A percentile compares a stretch with the other conserved stretches of the same genome.
phyloP scores from a whole-genome alignment of 2,888 invertebrate genomes.

The Thumatha senex region DNA sequence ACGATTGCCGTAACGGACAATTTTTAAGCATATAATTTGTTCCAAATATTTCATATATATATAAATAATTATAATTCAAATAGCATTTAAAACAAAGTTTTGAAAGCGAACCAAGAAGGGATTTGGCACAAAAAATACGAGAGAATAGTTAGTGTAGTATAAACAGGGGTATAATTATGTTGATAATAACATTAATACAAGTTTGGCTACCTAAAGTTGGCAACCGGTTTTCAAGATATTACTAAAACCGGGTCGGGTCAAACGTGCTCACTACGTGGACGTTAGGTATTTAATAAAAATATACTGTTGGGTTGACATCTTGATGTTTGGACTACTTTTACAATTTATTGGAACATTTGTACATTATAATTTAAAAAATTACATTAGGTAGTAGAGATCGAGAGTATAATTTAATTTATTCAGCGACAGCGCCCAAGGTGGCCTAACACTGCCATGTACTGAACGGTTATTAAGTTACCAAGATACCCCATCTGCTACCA shows the following conservation, averaged over 20 bases:
- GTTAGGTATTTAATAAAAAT: neutral
- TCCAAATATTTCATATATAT: neutral
- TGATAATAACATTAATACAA: neutral
- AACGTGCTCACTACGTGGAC: neutral
- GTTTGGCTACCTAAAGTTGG: neutral
- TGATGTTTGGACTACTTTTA: no score
- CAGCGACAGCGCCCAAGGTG: no score
- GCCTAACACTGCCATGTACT: no score
- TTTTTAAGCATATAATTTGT: no score
- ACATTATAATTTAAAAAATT: no score
- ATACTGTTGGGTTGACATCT: neutral
- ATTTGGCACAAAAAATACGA: neutral
- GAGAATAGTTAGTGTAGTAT: neutral
- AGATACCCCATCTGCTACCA: no score
- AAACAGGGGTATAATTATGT: neutral
- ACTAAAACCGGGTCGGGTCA: neutral
- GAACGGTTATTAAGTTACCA: no score
- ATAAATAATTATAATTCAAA: slow-evolving; percentile 7
- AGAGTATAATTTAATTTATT: no score
- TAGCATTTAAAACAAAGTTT: slow-evolving; percentile 1
- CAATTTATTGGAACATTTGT: no score
- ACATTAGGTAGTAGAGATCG: no score
- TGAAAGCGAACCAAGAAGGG: neutral
- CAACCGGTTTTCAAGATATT: slow-evolving; percentile 1
- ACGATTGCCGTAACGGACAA: no score